Base-by-base conservation (phyloP, 2,113 vertebrate species). In the Dendropsophus ebraccatus region DNA sequence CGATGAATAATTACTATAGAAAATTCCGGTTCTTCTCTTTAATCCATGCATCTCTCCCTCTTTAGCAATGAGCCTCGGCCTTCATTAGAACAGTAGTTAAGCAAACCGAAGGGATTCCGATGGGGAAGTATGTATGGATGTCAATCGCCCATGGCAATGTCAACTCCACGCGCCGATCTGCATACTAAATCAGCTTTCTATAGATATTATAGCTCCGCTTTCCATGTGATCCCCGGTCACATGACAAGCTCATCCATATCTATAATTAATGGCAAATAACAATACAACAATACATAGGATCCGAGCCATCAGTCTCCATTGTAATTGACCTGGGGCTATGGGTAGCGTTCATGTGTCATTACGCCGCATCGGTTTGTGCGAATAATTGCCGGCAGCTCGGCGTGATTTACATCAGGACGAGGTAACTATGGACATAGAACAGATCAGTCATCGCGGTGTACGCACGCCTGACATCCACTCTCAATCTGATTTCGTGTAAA, bases 281-380 rank as follows among this genome's bases (percentile, higher is more conserved):
- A 32, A 52, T 25, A 54, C 62, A 73, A 52, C 50, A 32, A 52
- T 25, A 54, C 62, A 37, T 73, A 73, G 65, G 25, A 37, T 25
- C 72, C 35, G 30, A 83, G 47, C 81, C 69, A 83, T 72, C 81
- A 72, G 81, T 83, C 70, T 54, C 81, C 67, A 73, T 52, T 54
- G 2, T 54, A 83, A 72, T 83, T 73, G 81, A 83, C 65, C 81
- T 4, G 81, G 47, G 62, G 60, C 65, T 73, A 73, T 73, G 69
- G 67, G 54, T 52, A 56, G 70, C 58, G 67, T 58, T 73, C 81
- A 73, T 73, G 67, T 73, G 50, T 83, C 65, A 83, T 83, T 83
- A 72, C 16, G 67, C 67, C 60, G 28, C 49, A 47, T 45, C 32
- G 82, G 32, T 75, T n/a, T 60, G 41, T 58, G 54, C 28, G 25